phyloP scores from a whole-genome alignment of 1,140 invertebrate species.

The Grapholita molesta region DNA sequence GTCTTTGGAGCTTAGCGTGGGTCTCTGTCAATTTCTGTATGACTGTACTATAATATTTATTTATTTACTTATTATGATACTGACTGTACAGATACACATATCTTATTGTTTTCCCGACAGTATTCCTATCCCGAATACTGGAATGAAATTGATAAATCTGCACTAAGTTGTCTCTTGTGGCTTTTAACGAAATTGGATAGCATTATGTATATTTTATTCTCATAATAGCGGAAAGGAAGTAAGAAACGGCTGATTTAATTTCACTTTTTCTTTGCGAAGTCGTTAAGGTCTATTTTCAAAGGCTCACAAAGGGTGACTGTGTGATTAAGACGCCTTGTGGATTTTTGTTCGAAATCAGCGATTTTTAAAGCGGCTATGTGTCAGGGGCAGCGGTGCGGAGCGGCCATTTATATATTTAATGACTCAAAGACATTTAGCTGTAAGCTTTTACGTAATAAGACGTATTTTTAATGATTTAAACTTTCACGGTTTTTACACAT shows the following conservation, averaged over 20 bases:
- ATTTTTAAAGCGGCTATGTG: neutral
- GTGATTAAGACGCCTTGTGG: neutral
- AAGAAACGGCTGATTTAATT: conserved; percentile 7
- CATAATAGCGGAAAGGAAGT: neutral
- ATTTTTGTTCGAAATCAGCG: neutral
- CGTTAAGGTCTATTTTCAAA: conserved; percentile 6
- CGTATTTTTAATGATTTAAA: too few relatives aligned
- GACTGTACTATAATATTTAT: too few relatives aligned
- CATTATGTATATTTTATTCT: conserved; percentile 8
- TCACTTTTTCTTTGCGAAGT: neutral
- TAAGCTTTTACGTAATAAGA: too few relatives aligned
- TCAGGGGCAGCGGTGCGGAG: neutral
- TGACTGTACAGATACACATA: too few relatives aligned
- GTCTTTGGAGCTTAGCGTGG: too few relatives aligned
- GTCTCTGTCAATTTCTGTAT: too few relatives aligned
- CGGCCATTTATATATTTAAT: neutral
- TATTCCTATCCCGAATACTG: neutral
- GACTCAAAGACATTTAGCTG: neutral
- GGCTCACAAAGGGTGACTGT: neutral
- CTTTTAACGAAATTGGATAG: neutral
- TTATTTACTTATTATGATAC: too few relatives aligned
- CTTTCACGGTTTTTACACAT: too few relatives aligned
- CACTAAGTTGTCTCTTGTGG: neutral
- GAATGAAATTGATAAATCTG: neutral
- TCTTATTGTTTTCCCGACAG: too few relatives aligned